Conservation (phyloP, 2,797 vertebrate species). For the Mormyrus proboscirostris region DNA sequence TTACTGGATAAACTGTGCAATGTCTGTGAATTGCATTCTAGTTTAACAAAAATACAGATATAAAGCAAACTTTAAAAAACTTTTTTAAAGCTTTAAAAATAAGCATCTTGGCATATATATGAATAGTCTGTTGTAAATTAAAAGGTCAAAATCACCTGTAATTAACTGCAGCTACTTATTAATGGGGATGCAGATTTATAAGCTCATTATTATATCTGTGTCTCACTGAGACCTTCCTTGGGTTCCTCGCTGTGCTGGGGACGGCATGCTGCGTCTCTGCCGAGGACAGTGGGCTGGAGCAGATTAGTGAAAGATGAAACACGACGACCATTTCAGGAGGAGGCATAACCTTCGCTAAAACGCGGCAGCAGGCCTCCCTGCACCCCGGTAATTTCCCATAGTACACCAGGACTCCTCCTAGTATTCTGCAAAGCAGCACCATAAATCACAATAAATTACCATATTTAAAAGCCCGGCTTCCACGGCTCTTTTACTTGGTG, state of each 20-base stretch:
- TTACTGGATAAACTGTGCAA: neutral
- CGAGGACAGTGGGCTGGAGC: slow-evolving; percentile 54
- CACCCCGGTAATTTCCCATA: slow-evolving; percentile 11
- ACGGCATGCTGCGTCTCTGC: slow-evolving; percentile 41
- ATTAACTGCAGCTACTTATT: slow-evolving; percentile 43
- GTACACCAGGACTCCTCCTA: neutral
- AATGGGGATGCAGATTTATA: neutral
- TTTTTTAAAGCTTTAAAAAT: neutral
- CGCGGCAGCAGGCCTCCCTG: neutral
- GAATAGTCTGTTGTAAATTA: slow-evolving; percentile 1
- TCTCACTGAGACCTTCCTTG: slow-evolving; percentile 27
- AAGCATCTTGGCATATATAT: neutral
- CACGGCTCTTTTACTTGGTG: neutral
- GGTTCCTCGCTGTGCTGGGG: neutral
- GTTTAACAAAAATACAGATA: neutral
- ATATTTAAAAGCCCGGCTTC: slow-evolving; percentile 7
- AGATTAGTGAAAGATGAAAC: slow-evolving; percentile 51
- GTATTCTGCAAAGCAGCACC: neutral
- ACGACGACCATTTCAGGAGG: slow-evolving; percentile 36
- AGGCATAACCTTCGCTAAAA: slow-evolving; percentile 34
- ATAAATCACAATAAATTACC: slow-evolving; percentile 21
- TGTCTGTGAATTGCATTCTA: neutral
- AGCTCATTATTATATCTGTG: slow-evolving; percentile 51
- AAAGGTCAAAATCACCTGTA: slow-evolving; percentile 24
- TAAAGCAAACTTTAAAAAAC: neutral